A percentile compares a stretch with the other conserved stretches of the same genome.
These are phyloP conservation scores for Drosophila emarginata DNA, from an alignment of 2,888 invertebrate species.

Conservation along the genomic window DNA sequence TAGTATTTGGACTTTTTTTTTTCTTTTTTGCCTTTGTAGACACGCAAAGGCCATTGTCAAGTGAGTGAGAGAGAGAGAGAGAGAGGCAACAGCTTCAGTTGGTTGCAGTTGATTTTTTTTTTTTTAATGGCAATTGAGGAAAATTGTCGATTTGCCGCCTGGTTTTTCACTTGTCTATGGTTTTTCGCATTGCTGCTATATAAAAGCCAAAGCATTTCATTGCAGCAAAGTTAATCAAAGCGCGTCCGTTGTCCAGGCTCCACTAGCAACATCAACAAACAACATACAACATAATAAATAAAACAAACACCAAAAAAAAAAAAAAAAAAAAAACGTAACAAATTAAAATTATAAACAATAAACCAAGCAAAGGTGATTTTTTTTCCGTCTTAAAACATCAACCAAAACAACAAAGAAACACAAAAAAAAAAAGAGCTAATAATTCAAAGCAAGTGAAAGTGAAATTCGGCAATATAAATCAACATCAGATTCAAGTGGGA, in stretches of 20 bases:
- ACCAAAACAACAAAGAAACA: no score
- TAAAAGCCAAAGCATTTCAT: constrained; percentile 53
- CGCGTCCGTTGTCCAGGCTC: constrained; percentile 61
- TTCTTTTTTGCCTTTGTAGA: no score
- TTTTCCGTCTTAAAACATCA: constrained; percentile 3
- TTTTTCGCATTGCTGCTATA: constrained; percentile 29
- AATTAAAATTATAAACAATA: constrained; percentile 7
- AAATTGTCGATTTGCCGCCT: constrained; percentile 45
- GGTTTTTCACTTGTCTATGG: neutral
- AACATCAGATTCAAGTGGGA: constrained; percentile 1
- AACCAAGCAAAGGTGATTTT: neutral
- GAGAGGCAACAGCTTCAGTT: neutral
- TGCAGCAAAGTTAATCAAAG: constrained; percentile 66
- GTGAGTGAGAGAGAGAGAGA: neutral
- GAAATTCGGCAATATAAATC: constrained; percentile 8
- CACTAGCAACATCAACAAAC: constrained; percentile 39
- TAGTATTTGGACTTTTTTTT: constrained; percentile 27
- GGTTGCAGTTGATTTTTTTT: constrained; percentile 10
- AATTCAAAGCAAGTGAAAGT: constrained; percentile 12
- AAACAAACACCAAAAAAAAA: constrained; percentile 10
- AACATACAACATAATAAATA: constrained; percentile 6
- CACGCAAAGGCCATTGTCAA: neutral
- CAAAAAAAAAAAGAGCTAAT: neutral
- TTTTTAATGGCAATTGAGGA: constrained; percentile 63
- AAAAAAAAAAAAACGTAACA: neutral